Conservation (phyloP, 2,888 invertebrate genomes). For the Gandaritis pyraliata region DNA sequence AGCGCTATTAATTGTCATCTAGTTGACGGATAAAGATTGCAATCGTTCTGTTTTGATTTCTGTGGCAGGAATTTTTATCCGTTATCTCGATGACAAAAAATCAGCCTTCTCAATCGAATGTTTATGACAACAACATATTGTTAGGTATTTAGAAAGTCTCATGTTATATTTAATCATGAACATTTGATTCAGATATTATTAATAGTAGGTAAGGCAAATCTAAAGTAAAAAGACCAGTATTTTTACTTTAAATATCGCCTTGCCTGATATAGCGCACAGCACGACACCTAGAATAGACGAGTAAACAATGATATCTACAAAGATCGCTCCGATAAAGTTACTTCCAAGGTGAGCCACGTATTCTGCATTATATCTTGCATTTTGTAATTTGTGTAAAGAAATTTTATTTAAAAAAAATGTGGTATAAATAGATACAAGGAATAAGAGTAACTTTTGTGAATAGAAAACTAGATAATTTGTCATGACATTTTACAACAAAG, state of each 20-base stretch:
- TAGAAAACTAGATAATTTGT: no score
- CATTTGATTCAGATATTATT: no score
- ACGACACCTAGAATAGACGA: constrained; percentile 11
- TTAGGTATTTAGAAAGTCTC: no score
- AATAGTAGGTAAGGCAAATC: no score
- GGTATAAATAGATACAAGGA: no score
- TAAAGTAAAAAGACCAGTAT: no score
- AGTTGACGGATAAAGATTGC: constrained; percentile 4
- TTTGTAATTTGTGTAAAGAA: neutral
- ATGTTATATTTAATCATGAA: no score
- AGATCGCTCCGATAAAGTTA: constrained; percentile 28
- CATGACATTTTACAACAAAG: no score
- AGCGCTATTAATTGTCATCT: constrained; percentile 5
- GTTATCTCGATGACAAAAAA: neutral
- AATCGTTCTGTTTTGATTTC: neutral
- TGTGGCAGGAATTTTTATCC: neutral
- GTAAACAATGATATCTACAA: constrained; percentile 11
- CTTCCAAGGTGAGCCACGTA: constrained; percentile 19
- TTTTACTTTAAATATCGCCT: constrained; percentile 2
- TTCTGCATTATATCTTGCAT: neutral
- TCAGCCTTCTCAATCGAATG: no score
- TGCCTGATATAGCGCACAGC: constrained; percentile 19
- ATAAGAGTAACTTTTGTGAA: no score
- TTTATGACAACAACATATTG: no score
- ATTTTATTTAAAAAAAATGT: no score